Conservation (phyloP, 2,888 invertebrate genomes). For the Alitta virens region DNA sequence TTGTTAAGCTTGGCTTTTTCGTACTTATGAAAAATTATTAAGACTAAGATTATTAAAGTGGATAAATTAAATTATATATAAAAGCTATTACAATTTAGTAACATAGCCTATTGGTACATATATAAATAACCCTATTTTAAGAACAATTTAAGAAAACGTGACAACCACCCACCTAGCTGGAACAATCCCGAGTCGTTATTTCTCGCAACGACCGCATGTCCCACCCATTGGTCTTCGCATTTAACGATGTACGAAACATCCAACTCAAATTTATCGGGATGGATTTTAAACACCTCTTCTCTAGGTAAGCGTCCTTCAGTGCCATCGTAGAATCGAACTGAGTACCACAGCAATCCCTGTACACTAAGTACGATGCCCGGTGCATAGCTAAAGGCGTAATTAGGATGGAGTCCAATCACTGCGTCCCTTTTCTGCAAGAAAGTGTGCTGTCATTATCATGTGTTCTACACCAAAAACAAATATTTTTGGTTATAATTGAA, state of each 20-base stretch:
- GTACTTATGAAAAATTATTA: no score
- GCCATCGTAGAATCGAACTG: conserved; percentile 44
- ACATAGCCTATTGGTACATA: no score
- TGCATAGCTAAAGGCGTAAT: conserved; percentile 45
- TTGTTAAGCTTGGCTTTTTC: no score
- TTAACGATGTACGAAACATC: conserved; percentile 42
- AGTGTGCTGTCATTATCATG: no score
- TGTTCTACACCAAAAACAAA: no score
- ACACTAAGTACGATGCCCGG: conserved; percentile 40
- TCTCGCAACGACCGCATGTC: conserved; percentile 43
- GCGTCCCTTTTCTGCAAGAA: conserved; percentile 34
- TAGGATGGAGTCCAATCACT: conserved; percentile 44
- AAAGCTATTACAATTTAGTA: no score
- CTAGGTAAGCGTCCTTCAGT: conserved; percentile 31
- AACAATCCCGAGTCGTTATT: conserved; percentile 39
- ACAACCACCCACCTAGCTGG: conserved; percentile 33
- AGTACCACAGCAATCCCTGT: conserved; percentile 26
- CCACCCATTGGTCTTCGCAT: conserved; percentile 41
- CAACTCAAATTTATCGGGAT: conserved; percentile 36
- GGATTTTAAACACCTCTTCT: conserved; percentile 38
- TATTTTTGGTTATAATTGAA: no score
- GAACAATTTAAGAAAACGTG: neutral
- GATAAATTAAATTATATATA: no score
- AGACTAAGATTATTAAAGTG: no score
- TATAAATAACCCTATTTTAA: no score